phyloP scores from a whole-genome alignment of 2,797 vertebrate species.

The Gorsachius magnificus region DNA sequence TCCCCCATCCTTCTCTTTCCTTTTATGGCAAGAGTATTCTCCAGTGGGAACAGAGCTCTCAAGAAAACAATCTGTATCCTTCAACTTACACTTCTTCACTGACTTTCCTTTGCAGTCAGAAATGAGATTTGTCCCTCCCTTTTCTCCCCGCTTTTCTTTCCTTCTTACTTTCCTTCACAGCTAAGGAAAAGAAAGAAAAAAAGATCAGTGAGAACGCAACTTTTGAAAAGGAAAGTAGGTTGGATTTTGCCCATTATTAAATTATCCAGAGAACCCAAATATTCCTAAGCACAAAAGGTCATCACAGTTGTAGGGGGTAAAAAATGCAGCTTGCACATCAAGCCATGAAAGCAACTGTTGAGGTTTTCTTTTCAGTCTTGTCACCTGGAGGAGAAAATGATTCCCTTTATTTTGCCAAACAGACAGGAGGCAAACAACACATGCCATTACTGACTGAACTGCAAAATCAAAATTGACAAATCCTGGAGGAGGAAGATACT shows the following conservation, averaged over 20 bases:
- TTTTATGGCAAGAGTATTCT: neutral
- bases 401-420: conserved; percentile 63
- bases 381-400: conserved; percentile 67
- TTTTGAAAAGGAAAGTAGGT: neutral
- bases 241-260: neutral
- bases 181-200: neutral
- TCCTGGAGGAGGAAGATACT: conserved; percentile 56
- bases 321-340: neutral
- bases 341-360: neutral
- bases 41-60: neutral
- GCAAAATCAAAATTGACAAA: conserved; percentile 74
- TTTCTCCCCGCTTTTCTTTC: neutral
- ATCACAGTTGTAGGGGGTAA: neutral
- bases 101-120: neutral
- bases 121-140: neutral
- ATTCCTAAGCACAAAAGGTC: conserved; percentile 8
- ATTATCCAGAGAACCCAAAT: neutral
- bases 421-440: conserved; percentile 69
- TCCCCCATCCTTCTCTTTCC: neutral
- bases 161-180: neutral
- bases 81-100: neutral
- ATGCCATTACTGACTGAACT: conserved; percentile 62
- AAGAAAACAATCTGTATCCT: neutral
- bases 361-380: conserved; percentile 51
- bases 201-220: neutral